A percentile compares a stretch with the other conserved stretches of the same genome.
phyloP scores from a whole-genome alignment of 37 sponge, comb jelly and placozoan genomes.

The Corticium candelabrum region DNA sequence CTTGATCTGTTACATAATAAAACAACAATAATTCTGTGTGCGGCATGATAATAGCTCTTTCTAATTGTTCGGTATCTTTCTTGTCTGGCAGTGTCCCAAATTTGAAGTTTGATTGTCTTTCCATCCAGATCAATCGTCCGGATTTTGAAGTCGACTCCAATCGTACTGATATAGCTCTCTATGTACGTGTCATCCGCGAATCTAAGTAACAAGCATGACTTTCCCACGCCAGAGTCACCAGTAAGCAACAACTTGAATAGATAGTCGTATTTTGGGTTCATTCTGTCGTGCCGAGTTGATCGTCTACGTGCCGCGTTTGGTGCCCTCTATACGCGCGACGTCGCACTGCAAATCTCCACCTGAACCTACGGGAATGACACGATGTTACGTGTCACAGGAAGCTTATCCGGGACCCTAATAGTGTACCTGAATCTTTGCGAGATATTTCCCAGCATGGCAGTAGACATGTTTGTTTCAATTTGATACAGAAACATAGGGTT shows the following conservation, averaged over 20 bases:
- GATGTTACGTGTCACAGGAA: no score
- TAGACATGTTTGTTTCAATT: no score
- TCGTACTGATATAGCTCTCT: slow-evolving; percentile 96
- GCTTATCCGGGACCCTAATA: no score
- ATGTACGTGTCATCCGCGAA: slow-evolving; percentile 99
- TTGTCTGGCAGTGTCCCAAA: slow-evolving; percentile 99
- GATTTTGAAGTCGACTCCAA: slow-evolving; percentile 99
- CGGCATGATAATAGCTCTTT: slow-evolving; percentile 94
- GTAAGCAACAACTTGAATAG: slow-evolving; percentile 94
- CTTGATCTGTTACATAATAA: slow-evolving; percentile 98
- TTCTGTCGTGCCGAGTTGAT: no score
- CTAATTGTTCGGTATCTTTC: slow-evolving; percentile 97
- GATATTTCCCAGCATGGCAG: no score
- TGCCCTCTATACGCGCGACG: no score
- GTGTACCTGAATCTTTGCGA: no score
- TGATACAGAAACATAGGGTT: no score
- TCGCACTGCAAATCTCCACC: no score
- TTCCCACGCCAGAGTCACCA: slow-evolving; percentile 99
- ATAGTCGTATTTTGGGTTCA: no score
- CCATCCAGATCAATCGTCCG: slow-evolving; percentile 92
- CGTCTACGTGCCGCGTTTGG: no score
- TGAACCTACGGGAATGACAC: no score
- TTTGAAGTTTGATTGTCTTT: slow-evolving; percentile 94
- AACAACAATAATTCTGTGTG: slow-evolving; percentile 97
- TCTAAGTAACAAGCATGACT: slow-evolving; percentile 92